A percentile compares a stretch with the other conserved stretches of the same genome.
phyloP scores from a whole-genome alignment of 2,113 vertebrate species.

The Equus quagga region DNA sequence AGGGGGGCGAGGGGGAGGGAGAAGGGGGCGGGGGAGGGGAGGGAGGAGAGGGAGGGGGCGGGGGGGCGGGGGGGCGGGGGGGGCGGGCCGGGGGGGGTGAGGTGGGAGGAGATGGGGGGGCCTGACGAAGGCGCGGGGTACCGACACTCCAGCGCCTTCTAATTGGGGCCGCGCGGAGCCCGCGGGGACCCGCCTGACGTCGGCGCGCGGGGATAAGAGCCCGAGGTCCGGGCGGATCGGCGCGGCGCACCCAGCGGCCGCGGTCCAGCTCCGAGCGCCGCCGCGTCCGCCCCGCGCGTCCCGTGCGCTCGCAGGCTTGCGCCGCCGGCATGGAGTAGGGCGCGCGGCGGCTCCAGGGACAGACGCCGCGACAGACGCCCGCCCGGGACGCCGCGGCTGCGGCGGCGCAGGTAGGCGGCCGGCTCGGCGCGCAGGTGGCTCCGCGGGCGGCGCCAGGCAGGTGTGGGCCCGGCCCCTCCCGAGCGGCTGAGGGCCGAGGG shows the following conservation, averaged over 20 bases:
- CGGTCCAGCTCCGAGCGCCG: not conserved
- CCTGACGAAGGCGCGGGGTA: slow-evolving; percentile 69
- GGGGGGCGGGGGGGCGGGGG: not conserved
- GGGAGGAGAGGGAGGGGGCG: not conserved
- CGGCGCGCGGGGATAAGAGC: slow-evolving; percentile 87
- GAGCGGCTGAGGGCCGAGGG: not conserved
- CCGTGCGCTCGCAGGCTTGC: slow-evolving; percentile 84
- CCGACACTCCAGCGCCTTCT: slow-evolving; percentile 71
- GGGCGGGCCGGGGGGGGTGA: not conserved
- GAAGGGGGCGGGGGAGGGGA: not conserved
- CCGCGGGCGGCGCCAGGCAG: not conserved
- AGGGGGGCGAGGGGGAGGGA: not conserved
- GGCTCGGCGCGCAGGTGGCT: not conserved
- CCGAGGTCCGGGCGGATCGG: not conserved
- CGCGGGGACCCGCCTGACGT: slow-evolving; percentile 88
- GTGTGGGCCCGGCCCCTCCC: not conserved
- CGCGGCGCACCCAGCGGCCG: slow-evolving; percentile 72
- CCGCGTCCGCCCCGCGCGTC: slow-evolving; percentile 76
- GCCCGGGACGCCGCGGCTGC: not conserved
- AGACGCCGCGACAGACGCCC: not conserved
- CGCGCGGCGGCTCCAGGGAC: slow-evolving; percentile 38
- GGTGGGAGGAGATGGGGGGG: not conserved
- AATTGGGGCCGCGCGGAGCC: slow-evolving; percentile 79
- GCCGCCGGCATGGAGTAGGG: slow-evolving; percentile 74
- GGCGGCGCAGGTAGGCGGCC: not conserved